Percentiles rank a stretch among this genome's conserved stretches.
Evolutionary conservation across 2,888 invertebrate genomes (phyloP).

Genomic region (Scaptomyza flava): DNA sequence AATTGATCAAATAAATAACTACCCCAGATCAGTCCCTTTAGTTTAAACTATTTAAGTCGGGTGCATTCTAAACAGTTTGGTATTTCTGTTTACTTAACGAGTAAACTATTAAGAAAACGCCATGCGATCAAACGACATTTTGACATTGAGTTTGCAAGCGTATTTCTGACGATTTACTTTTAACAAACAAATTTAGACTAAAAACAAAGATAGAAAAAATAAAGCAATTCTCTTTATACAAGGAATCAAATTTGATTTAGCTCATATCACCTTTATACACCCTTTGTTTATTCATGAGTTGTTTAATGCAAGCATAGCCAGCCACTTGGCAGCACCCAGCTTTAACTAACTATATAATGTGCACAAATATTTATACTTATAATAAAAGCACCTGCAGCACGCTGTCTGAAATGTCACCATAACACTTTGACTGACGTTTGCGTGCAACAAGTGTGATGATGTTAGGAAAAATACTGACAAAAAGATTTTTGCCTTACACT

Average conservation of each 20-base stretch:
- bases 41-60: too few relatives aligned
- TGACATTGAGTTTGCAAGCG: neutral
- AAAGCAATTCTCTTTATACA: neutral
- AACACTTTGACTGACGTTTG: neutral
- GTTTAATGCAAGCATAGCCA: constrained; percentile 19
- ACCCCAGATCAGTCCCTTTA: neutral
- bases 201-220: neutral
- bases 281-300: neutral
- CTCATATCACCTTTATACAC: neutral
- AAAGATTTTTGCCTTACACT: neutral
- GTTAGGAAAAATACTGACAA: constrained; percentile 34
- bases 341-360: constrained; percentile 3
- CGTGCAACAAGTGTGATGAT: constrained; percentile 1
- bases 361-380: neutral
- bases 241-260: neutral
- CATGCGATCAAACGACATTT: neutral
- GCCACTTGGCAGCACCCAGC: constrained; percentile 25
- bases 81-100: neutral
- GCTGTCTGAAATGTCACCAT: constrained; percentile 12
- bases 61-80: too few relatives aligned
- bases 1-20: constrained; percentile 26
- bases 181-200: neutral
- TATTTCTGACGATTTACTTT: neutral
- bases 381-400: neutral
- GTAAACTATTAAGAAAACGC: constrained; percentile 15